Conservation (phyloP, 1,140 invertebrate species). For the Brachionus asplanchnoidis region DNA sequence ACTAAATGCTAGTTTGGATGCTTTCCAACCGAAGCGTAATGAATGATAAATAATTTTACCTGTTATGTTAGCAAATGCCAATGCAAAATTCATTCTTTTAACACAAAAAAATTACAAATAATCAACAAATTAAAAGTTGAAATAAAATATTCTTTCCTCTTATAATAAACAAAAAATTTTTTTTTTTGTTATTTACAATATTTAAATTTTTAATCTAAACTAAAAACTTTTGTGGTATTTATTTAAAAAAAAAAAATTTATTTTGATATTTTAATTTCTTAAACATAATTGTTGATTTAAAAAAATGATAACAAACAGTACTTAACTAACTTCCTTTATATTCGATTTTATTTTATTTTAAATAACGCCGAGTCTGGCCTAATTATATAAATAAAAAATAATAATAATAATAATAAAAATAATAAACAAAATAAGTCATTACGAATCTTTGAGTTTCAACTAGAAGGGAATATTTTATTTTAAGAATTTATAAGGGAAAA, state of each 20-base stretch:
- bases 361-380: neutral
- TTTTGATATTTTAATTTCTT: neutral
- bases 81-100: neutral
- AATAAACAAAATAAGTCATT: neutral
- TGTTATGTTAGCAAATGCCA: neutral
- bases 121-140: neutral
- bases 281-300: neutral
- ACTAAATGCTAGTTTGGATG: neutral
- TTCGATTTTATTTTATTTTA: neutral
- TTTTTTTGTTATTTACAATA: no score
- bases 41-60: constrained; percentile 9
- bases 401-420: neutral
- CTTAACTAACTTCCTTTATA: neutral
- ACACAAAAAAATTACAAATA: neutral
- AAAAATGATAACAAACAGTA: neutral
- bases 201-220: no score
- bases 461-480: neutral
- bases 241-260: no score
- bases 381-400: neutral
- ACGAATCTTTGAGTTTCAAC: neutral
- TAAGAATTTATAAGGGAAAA: neutral
- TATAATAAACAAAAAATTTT: neutral
- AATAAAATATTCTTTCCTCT: neutral
- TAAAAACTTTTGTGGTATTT: no score
- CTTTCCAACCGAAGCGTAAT: neutral